These are phyloP conservation scores for Nephrotoma appendiculata DNA, from an alignment of 2,888 invertebrate species.

Conservation along the genomic window DNA sequence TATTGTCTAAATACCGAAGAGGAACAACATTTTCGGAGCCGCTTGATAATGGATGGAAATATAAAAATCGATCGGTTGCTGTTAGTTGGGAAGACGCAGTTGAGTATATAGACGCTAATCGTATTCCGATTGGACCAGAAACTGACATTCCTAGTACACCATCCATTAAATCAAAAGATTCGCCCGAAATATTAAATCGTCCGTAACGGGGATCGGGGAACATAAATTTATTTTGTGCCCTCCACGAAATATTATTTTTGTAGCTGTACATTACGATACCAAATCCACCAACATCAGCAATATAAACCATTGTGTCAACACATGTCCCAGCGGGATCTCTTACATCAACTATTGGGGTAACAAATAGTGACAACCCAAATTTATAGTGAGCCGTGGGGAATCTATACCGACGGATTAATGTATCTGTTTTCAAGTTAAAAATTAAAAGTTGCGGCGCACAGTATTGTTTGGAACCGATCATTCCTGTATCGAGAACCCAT, in stretches of 20 bases:
- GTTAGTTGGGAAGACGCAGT: background rate
- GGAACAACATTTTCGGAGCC: slow-evolving; percentile 43
- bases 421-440: slow-evolving; percentile 50
- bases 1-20: slow-evolving; percentile 41
- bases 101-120: slow-evolving; percentile 20
- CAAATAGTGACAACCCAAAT: slow-evolving; percentile 24
- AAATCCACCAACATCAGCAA: slow-evolving; percentile 46
- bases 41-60: slow-evolving; percentile 49
- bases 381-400: slow-evolving; percentile 21
- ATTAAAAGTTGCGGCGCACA: slow-evolving; percentile 62
- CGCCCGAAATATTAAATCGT: slow-evolving; percentile 39
- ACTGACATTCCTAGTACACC: slow-evolving; percentile 46
- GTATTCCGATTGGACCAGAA: slow-evolving; percentile 18
- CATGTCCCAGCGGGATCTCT: slow-evolving; percentile 34
- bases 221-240: slow-evolving; percentile 39
- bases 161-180: slow-evolving; percentile 51
- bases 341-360: slow-evolving; percentile 37
- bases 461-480: slow-evolving; percentile 39
- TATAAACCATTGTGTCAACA: slow-evolving; percentile 41
- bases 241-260: slow-evolving; percentile 36
- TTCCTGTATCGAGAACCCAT: slow-evolving; percentile 50
- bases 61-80: slow-evolving; percentile 33
- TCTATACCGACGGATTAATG: slow-evolving; percentile 30
- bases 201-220: slow-evolving; percentile 42
- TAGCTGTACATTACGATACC: slow-evolving; percentile 45